A percentile compares a stretch with the other conserved stretches of the same genome.
These are phyloP conservation scores for Pseudomugil gertrudae DNA, from an alignment of 2,797 vertebrate species.

Conservation along the genomic window DNA sequence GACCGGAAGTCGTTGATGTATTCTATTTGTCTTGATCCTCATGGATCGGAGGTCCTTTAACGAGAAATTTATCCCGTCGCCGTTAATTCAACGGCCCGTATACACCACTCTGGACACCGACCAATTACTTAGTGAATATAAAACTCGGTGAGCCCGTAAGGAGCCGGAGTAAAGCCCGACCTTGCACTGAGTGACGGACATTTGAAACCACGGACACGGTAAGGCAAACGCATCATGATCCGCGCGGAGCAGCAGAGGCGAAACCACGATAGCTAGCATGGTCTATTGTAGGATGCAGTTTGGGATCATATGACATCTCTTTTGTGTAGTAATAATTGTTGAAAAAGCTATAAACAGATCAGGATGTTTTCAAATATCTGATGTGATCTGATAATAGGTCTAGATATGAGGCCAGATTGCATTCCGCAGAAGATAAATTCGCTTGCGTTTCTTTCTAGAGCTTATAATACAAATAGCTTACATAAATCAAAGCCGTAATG, in stretches of 20 bases:
- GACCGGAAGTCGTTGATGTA: constrained; percentile 2
- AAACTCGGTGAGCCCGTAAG: not conserved
- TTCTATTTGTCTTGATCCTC: not conserved
- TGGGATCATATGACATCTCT: not conserved
- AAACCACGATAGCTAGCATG: constrained; percentile 5
- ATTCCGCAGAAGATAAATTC: not conserved
- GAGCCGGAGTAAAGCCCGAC: constrained; percentile 55
- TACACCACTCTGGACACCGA: constrained; percentile 19
- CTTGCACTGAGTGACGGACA: constrained; percentile 76
- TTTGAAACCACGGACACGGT: constrained; percentile 72
- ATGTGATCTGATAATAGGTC: constrained; percentile 21
- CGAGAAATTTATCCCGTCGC: constrained; percentile 46
- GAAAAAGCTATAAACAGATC: not conserved
- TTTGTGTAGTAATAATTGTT: not conserved
- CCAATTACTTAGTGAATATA: not conserved
- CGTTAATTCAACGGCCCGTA: constrained; percentile 27
- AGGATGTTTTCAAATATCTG: not conserved
- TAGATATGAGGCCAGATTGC: not conserved
- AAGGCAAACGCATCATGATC: constrained; percentile 70
- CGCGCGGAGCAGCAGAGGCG: constrained; percentile 18
- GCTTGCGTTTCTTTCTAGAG: not conserved
- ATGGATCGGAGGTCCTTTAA: constrained; percentile 41
- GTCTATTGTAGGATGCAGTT: not conserved
- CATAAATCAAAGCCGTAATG: not conserved
- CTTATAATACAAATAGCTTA: not conserved